phyloP scores from a whole-genome alignment of 2,888 invertebrate species.

The Coelogynopora nodosa region DNA sequence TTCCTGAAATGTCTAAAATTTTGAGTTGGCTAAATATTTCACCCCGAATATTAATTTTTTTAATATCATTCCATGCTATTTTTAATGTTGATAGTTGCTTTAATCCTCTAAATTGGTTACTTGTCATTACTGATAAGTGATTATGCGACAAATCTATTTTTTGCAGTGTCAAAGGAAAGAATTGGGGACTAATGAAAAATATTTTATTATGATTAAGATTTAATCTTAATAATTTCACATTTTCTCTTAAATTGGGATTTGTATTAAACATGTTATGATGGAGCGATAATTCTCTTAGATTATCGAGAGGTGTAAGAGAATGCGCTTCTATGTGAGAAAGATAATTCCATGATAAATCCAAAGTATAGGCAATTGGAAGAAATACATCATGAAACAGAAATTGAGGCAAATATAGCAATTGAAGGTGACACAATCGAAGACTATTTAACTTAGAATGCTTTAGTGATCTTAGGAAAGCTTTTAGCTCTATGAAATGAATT shows the following conservation, averaged over 20 bases:
- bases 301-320: not conserved
- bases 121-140: not conserved
- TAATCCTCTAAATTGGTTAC: not conserved
- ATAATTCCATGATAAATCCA: not conserved
- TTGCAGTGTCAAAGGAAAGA: not conserved
- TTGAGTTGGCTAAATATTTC: not conserved
- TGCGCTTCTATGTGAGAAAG: not conserved
- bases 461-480: not conserved
- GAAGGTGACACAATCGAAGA: not conserved
- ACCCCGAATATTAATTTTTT: not conserved
- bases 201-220: not conserved
- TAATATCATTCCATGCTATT: not conserved
- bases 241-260: not conserved
- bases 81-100: not conserved
- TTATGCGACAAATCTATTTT: not conserved
- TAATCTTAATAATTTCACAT: not conserved
- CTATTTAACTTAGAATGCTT: not conserved
- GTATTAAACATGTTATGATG: not conserved
- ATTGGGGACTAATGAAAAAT: not conserved
- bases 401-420: not conserved
- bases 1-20: not conserved
- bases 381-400: not conserved
- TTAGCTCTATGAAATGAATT: not conserved
- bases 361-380: not conserved
- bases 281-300: not conserved